These are phyloP conservation scores for Panulirus ornatus DNA, from an alignment of 1,140 invertebrate genomes.

Conservation along the genomic window DNA sequence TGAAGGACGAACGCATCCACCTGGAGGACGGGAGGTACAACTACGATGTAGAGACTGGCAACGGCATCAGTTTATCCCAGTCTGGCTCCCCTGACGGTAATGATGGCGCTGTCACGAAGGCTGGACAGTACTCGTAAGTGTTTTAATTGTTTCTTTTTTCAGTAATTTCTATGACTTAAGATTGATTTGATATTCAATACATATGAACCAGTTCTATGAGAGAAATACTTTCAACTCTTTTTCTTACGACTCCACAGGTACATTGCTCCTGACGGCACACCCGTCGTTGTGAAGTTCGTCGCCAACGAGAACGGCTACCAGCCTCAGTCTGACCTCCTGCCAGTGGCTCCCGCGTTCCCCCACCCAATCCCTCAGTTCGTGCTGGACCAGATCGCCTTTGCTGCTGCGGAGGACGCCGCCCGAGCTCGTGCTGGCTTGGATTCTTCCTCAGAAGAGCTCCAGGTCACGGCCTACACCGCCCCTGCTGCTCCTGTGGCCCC, in stretches of 20 bases:
- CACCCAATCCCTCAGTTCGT: conserved; percentile 69
- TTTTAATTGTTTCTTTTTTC: neutral
- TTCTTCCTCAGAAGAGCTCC: neutral
- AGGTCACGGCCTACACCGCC: neutral
- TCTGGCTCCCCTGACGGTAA: conserved; percentile 61
- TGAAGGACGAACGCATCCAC: conserved; percentile 39
- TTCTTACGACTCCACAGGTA: conserved; percentile 32
- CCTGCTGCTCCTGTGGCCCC: too few relatives aligned
- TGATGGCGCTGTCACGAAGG: conserved; percentile 38
- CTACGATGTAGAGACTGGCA: conserved; percentile 58
- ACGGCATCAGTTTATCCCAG: conserved; percentile 49
- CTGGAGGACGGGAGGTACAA: conserved; percentile 58
- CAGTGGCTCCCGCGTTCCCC: conserved; percentile 67
- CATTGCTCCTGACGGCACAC: conserved; percentile 67
- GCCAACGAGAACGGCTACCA: conserved; percentile 73
- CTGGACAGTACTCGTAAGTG: conserved; percentile 61
- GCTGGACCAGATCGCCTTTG: conserved; percentile 68
- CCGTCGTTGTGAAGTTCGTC: conserved; percentile 65
- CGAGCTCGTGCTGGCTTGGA: conserved; percentile 9
- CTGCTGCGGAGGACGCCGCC: conserved; percentile 55
- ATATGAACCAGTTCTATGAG: too few relatives aligned
- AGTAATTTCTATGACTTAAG: too few relatives aligned
- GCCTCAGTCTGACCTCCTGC: conserved; percentile 67
- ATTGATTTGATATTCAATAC: too few relatives aligned
- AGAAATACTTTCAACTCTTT: too few relatives aligned